Evolutionary conservation across 2,797 vertebrate genomes (phyloP).

Genomic region (Chelmon rostratus): DNA sequence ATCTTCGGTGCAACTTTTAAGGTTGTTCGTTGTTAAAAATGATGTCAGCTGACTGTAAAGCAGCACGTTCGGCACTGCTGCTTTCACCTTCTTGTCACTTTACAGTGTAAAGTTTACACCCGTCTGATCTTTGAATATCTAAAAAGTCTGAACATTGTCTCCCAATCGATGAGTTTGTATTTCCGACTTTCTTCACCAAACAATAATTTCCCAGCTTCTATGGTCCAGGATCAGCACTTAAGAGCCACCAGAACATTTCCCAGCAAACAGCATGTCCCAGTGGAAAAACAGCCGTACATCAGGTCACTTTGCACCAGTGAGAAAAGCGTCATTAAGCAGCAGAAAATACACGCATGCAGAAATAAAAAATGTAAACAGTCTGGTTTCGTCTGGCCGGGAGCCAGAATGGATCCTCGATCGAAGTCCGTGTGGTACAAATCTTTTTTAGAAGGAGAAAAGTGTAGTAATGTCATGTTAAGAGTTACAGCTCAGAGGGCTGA

Average conservation of each 20-base stretch:
- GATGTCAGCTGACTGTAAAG: too few species aligned
- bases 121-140: too few species aligned
- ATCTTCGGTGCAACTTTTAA: too few species aligned
- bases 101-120: too few species aligned
- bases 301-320: slow-evolving; percentile 30
- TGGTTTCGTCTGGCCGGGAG: slow-evolving; percentile 18
- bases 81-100: too few species aligned
- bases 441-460: too few species aligned
- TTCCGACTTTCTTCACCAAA: neutral
- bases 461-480: neutral
- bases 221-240: neutral
- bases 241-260: too few species aligned
- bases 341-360: slow-evolving; percentile 24
- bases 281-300: slow-evolving; percentile 30
- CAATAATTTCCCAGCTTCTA: neutral
- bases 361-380: slow-evolving; percentile 72
- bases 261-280: slow-evolving; percentile 6
- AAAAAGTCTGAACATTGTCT: neutral
- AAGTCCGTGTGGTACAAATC: neutral
- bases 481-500: neutral
- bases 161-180: neutral
- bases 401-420: slow-evolving; percentile 7
- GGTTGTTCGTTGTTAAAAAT: too few species aligned
- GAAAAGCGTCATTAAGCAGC: slow-evolving; percentile 25
- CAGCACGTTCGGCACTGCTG: too few species aligned